Base-by-base conservation (phyloP, 2,888 invertebrate genomes). In the Plemyria rubiginata region DNA sequence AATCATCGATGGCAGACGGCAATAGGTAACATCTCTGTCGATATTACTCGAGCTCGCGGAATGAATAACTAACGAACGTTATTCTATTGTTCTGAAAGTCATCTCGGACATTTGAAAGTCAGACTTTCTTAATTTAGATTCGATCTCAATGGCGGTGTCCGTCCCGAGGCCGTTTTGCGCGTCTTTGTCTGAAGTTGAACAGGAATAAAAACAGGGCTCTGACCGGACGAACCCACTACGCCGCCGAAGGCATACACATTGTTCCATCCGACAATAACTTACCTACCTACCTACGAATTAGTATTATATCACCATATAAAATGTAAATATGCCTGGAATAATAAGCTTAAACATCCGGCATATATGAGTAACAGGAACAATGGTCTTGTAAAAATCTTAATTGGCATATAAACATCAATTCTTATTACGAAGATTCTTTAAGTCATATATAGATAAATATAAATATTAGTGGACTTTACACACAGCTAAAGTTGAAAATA, bases 91-190 rank as follows among this genome's bases (percentile, higher is more conserved):
- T 62, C 41, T 52, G 54, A 62, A 65, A 61, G 65, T 62, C 54
- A 38, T 66, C 66, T 54, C 60, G 65, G 65, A 50, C 65, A 58
- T 64, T 68, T 71, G 54, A 69, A 71, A 66, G 71, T 68, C 67
- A 67, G 63, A 60, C 69, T 71, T 71, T 71, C 68, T 69, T 69
- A 65, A 66, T 68, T 69, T 65, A 68, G 54, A 71, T 65, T 66
- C 61, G 51, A 63, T 64, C 57, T 36, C 50, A 54, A 51, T 49
- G 54, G 60, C 65, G 64, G 67, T 13, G 45, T 8, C 16, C 13
- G 16, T 55, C 55, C 57, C 54, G 65, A 67, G 67, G 61, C 45
- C 62, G 52, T 68, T 55, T 40, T 43, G 59, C 43, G 48, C 36
- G 59, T 54, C 66, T 66, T 66, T 70, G 70, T 68, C 67, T 66